Evolutionary conservation across 2,797 vertebrate genomes (phyloP).

Genomic region (Enteromius treurensis): DNA sequence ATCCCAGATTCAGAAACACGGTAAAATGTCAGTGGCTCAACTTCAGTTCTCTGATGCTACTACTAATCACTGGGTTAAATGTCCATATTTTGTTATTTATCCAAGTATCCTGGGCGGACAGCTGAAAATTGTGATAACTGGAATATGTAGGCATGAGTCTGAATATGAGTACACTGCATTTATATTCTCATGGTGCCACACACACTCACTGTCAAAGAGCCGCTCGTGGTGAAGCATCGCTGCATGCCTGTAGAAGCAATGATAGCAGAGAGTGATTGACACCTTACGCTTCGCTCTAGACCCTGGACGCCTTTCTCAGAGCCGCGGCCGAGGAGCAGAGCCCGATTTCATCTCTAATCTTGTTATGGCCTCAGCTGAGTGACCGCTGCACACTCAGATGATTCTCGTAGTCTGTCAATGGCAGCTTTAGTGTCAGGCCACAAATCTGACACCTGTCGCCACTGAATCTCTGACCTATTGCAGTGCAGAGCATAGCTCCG

Average conservation of each 20-base stretch:
- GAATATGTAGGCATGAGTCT: background rate
- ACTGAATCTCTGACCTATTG: slow-evolving; percentile 17
- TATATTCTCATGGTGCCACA: background rate
- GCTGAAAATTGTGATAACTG: background rate
- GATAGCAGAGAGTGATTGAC: slow-evolving; percentile 55
- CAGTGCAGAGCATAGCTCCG: background rate
- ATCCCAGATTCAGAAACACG: too few species aligned
- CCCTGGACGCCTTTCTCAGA: slow-evolving; percentile 21
- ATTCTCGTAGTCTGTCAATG: slow-evolving; percentile 37
- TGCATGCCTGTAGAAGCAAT: slow-evolving; percentile 41
- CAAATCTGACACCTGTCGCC: slow-evolving; percentile 58
- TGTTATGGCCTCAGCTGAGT: slow-evolving; percentile 51
- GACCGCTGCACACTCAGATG: slow-evolving; percentile 49
- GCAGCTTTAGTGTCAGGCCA: slow-evolving; percentile 41
- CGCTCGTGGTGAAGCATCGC: slow-evolving; percentile 14
- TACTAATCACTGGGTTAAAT: background rate
- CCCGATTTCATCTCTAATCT: slow-evolving; percentile 58
- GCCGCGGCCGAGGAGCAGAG: background rate
- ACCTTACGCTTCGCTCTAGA: slow-evolving; percentile 14
- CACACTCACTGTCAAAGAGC: background rate
- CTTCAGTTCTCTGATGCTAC: too few species aligned
- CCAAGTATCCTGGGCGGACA: background rate
- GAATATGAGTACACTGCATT: background rate
- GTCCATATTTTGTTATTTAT: background rate
- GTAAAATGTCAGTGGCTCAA: too few species aligned